Evolutionary conservation across 1,140 invertebrate species (phyloP).

Genomic region (Drosophila orosa): DNA sequence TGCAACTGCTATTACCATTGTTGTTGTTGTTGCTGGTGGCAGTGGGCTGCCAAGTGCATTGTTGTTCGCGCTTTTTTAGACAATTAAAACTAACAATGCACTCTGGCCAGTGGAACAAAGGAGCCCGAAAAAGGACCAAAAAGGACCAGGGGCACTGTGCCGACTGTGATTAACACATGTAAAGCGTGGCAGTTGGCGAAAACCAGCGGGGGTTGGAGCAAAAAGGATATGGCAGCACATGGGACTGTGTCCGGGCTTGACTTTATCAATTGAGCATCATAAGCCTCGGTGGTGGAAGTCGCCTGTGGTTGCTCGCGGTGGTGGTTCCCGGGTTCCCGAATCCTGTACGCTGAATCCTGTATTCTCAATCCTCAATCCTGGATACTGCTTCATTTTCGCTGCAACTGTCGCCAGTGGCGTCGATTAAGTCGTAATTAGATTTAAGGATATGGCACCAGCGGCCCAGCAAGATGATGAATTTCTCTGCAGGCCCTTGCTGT

Average conservation of each 20-base stretch:
- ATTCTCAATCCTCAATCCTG: slow-evolving; percentile 1
- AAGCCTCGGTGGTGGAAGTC: slow-evolving; percentile 61
- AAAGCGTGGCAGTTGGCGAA: slow-evolving; percentile 67
- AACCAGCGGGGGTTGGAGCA: slow-evolving; percentile 28
- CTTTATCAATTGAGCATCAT: slow-evolving; percentile 83
- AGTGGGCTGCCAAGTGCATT: slow-evolving; percentile 53
- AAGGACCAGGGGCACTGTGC: slow-evolving; percentile 52
- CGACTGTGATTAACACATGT: slow-evolving; percentile 83
- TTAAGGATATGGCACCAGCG: slow-evolving; percentile 84
- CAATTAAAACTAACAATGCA: slow-evolving; percentile 80
- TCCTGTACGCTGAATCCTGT: background rate
- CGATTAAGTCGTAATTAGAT: slow-evolving; percentile 84
- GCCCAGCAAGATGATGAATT: slow-evolving; percentile 82
- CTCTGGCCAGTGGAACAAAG: slow-evolving; percentile 48
- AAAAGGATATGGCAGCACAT: slow-evolving; percentile 61
- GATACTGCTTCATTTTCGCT: slow-evolving; percentile 56
- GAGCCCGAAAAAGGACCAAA: slow-evolving; percentile 25
- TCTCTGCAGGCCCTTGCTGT: slow-evolving; percentile 37
- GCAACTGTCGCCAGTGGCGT: slow-evolving; percentile 82
- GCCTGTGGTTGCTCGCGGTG: slow-evolving; percentile 32
- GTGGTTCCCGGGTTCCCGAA: slow-evolving; percentile 18
- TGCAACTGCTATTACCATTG: slow-evolving; percentile 40
- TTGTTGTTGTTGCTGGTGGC: slow-evolving; percentile 9
- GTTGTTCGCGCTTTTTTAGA: slow-evolving; percentile 71
- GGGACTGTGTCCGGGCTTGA: slow-evolving; percentile 65